phyloP scores from a whole-genome alignment of 1,140 invertebrate genomes.

The Arctopsyche grandis region DNA sequence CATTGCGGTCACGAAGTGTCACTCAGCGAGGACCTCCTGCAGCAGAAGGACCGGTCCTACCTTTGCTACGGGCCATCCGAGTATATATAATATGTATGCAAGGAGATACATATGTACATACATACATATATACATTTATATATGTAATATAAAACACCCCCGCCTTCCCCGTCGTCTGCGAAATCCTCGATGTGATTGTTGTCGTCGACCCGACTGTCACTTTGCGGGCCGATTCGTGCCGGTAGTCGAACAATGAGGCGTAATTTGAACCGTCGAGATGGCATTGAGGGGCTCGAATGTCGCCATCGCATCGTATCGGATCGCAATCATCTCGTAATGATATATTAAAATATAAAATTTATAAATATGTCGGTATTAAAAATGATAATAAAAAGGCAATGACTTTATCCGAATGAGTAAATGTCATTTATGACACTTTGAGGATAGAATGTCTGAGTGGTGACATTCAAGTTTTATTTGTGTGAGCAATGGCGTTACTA shows the following conservation, averaged over 20 bases:
- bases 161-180: background rate
- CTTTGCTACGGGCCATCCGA: background rate
- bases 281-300: background rate
- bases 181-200: background rate
- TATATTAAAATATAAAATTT: too few relatives aligned
- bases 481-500: too few relatives aligned
- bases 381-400: background rate
- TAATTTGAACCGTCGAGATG: constrained; percentile 1
- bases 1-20: constrained; percentile 38
- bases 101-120: background rate
- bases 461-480: too few relatives aligned
- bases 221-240: constrained; percentile 6
- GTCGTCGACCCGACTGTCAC: constrained; percentile 1
- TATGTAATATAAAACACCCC: too few relatives aligned
- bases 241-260: constrained; percentile 12
- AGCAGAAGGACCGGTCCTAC: constrained; percentile 16
- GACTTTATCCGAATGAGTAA: background rate
- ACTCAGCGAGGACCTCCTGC: constrained; percentile 36
- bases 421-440: too few relatives aligned
- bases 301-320: background rate
- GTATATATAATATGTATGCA: too few relatives aligned
- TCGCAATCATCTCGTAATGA: background rate
- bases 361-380: too few relatives aligned
- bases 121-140: background rate
- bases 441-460: too few relatives aligned